Percentiles rank a stretch among this genome's conserved stretches.
phyloP scores from a whole-genome alignment of 2,113 vertebrate species.

The Oplegnathus fasciatus region DNA sequence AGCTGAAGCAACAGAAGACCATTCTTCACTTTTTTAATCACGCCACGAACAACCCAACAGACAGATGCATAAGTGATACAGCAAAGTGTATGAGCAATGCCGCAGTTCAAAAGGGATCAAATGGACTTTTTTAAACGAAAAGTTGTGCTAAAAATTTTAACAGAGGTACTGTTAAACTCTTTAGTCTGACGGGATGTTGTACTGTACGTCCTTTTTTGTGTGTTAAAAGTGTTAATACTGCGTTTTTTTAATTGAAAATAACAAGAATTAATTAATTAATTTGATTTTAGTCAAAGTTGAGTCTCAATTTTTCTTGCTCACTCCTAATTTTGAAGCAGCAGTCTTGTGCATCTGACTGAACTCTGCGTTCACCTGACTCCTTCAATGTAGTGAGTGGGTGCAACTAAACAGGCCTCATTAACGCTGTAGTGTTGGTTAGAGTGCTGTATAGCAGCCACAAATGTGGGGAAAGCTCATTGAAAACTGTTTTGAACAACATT shows the following conservation, averaged over 20 bases:
- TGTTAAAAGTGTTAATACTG: background rate
- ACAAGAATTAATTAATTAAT: background rate
- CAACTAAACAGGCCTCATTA: conserved; percentile 47
- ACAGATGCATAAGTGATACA: background rate
- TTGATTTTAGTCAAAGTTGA: conserved; percentile 1
- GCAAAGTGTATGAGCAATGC: background rate
- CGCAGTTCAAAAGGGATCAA: background rate
- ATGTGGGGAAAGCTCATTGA: conserved; percentile 15
- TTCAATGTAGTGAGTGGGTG: conserved; percentile 3
- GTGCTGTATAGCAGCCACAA: conserved; percentile 19
- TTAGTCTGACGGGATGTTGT: background rate
- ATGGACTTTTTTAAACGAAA: background rate
- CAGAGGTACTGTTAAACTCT: background rate
- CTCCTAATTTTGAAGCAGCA: background rate
- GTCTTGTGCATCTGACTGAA: background rate
- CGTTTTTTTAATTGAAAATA: background rate
- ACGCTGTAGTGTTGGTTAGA: conserved; percentile 15
- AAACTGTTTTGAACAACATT: conserved; percentile 34
- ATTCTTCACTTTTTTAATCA: background rate
- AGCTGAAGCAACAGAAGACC: background rate
- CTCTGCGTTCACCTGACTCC: background rate
- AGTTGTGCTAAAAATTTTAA: background rate
- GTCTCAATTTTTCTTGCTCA: conserved; percentile 10
- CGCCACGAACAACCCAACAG: background rate
- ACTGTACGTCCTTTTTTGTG: background rate